Evolutionary conservation across 2,113 vertebrate species (phyloP).

Genomic region (Hemiscyllium ocellatum): DNA sequence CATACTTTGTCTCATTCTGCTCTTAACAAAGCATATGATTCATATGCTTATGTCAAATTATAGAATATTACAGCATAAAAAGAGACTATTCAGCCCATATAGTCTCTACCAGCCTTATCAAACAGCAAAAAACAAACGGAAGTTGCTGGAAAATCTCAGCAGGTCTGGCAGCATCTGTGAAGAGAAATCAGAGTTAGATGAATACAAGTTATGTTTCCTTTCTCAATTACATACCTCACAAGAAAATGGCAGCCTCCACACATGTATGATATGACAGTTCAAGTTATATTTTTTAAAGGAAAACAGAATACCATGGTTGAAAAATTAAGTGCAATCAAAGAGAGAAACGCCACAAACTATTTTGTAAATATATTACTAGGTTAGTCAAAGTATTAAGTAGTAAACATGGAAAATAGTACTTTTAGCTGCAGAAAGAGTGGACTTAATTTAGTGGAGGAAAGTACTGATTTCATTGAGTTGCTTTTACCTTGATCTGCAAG

Average conservation of each 20-base stretch:
- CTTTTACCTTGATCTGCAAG: slow-evolving; percentile 81
- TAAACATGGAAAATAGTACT: background rate
- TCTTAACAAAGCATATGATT: too few species aligned
- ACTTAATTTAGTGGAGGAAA: too few species aligned
- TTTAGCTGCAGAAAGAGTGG: background rate
- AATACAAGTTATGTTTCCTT: background rate
- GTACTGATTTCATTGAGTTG: background rate
- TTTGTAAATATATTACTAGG: background rate
- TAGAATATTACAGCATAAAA: too few species aligned
- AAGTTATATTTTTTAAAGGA: background rate
- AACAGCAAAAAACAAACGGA: too few species aligned
- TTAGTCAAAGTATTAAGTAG: background rate
- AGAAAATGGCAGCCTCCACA: background rate
- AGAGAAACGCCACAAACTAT: background rate
- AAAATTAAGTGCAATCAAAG: background rate
- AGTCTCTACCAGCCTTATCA: too few species aligned
- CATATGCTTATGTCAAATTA: background rate
- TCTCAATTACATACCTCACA: too few species aligned
- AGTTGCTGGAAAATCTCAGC: too few species aligned
- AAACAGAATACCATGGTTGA: background rate
- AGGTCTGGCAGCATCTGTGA: too few species aligned
- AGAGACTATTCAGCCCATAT: too few species aligned
- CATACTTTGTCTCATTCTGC: background rate
- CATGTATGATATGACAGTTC: background rate
- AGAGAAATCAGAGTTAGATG: background rate